A percentile compares a stretch with the other conserved stretches of the same genome.
phyloP scores from a whole-genome alignment of 2,797 vertebrate genomes.

The Tokudaia tokunoshimensis region DNA sequence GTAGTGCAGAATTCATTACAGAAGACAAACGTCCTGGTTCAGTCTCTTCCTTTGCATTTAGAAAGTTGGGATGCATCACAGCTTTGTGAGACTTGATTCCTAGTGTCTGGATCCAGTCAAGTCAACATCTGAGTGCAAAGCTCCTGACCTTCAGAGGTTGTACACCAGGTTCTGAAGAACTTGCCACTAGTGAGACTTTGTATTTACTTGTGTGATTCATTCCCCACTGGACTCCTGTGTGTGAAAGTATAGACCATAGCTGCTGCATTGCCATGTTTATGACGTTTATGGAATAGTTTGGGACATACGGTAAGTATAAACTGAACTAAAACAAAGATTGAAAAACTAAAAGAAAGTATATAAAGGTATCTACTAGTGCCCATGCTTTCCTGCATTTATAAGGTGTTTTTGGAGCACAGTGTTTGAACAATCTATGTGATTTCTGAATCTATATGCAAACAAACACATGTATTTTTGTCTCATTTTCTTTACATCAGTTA shows the following conservation, averaged over 20 bases:
- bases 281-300: background rate
- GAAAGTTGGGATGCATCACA: background rate
- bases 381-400: background rate
- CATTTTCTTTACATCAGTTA: background rate
- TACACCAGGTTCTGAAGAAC: background rate
- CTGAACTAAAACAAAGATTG: background rate
- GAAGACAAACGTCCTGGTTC: background rate
- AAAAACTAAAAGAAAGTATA: background rate
- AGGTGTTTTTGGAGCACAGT: background rate
- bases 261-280: background rate
- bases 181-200: background rate
- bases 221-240: background rate
- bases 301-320: background rate
- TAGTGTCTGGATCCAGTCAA: background rate
- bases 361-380: background rate
- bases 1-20: background rate
- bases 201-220: background rate
- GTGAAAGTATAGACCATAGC: background rate
- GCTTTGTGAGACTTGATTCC: background rate
- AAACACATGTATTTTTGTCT: background rate
- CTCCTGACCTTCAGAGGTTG: background rate
- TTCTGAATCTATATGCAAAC: background rate
- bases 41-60: background rate
- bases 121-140: background rate
- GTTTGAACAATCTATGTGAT: background rate